Evolutionary conservation across 1,140 invertebrate genomes (phyloP).

Genomic region (Amyelois transitella): DNA sequence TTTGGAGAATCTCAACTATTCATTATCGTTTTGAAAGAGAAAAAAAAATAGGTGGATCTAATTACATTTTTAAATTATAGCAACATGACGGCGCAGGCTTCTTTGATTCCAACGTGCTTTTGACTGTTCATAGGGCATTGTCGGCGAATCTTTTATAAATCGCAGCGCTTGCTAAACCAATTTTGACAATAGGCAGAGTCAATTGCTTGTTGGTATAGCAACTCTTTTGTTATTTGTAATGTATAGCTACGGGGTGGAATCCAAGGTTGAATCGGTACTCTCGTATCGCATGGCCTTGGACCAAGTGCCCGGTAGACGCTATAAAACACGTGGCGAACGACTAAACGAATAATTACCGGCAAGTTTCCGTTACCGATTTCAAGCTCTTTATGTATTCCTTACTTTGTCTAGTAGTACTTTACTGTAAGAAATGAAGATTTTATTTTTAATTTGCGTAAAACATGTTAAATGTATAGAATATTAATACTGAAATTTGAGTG

Average conservation of each 20-base stretch:
- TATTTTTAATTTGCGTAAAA: too few relatives aligned
- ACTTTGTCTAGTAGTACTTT: background rate
- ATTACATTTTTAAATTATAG: constrained; percentile 8
- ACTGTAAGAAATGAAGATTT: background rate
- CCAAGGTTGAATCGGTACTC: constrained; percentile 3
- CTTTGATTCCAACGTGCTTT: constrained; percentile 1
- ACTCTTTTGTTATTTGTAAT: constrained; percentile 10
- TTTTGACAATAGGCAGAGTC: constrained; percentile 13
- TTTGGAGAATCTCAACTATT: background rate
- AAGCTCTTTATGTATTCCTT: constrained; percentile 1
- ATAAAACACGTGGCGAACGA: constrained; percentile 10
- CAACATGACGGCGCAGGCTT: constrained; percentile 6
- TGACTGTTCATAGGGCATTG: constrained; percentile 8
- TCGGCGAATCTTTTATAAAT: constrained; percentile 5
- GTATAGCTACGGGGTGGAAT: constrained; percentile 1
- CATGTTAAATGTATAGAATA: too few relatives aligned
- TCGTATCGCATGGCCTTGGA: constrained; percentile 8
- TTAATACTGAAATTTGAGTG: too few relatives aligned
- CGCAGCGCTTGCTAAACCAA: constrained; percentile 14
- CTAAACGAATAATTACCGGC: constrained; percentile 14
- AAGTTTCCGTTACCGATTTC: constrained; percentile 19
- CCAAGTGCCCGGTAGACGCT: background rate
- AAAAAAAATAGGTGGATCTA: background rate
- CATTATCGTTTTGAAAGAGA: background rate
- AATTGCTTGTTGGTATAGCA: constrained; percentile 14